A percentile compares a stretch with the other conserved stretches of the same genome.
Evolutionary conservation across 2,888 invertebrate genomes (phyloP).

Genomic region (Stomorhina lunata): DNA sequence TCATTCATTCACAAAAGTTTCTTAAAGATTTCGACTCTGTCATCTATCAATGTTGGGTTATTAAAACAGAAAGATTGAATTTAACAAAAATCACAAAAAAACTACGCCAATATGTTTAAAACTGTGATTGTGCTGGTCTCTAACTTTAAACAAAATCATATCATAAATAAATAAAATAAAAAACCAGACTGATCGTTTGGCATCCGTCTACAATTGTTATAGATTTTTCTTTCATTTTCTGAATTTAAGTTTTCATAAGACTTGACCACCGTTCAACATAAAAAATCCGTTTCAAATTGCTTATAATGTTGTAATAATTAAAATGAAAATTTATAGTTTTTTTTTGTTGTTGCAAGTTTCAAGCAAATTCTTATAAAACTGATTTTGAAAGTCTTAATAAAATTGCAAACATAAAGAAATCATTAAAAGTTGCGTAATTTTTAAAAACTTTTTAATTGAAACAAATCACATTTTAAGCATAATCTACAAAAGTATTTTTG

Average conservation of each 20-base stretch:
- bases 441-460: no score
- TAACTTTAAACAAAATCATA: slow-evolving; percentile 1
- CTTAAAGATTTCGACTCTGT: slow-evolving; percentile 46
- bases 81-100: not conserved
- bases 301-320: slow-evolving; percentile 65
- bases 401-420: slow-evolving; percentile 5
- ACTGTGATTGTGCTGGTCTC: not conserved
- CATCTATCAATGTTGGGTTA: slow-evolving; percentile 58
- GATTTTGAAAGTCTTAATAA: slow-evolving; percentile 50
- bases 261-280: slow-evolving; percentile 34
- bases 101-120: not conserved
- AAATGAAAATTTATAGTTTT: slow-evolving; percentile 64
- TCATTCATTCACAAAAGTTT: slow-evolving; percentile 29
- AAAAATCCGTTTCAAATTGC: slow-evolving; percentile 63
- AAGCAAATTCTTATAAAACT: slow-evolving; percentile 42
- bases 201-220: slow-evolving; percentile 60
- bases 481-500: no score
- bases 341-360: not conserved
- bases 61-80: slow-evolving; percentile 10
- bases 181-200: slow-evolving; percentile 22
- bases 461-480: no score
- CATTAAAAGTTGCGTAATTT: slow-evolving; percentile 37
- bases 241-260: not conserved
- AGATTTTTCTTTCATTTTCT: slow-evolving; percentile 13
- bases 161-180: no score